These are phyloP conservation scores for Ostrea denselamellosa DNA, from an alignment of 1,140 invertebrate species.

Conservation along the genomic window DNA sequence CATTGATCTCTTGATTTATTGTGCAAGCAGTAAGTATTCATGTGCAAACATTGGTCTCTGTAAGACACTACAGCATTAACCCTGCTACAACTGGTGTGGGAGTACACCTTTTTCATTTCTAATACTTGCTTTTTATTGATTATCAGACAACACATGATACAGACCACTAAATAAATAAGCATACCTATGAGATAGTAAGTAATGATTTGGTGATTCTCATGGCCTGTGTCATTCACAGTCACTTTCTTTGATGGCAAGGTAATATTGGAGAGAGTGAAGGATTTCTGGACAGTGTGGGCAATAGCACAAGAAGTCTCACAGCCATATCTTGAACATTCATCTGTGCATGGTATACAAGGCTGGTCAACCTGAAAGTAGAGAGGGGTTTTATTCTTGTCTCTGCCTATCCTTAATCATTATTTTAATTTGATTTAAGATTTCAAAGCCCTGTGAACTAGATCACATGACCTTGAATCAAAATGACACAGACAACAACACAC, in stretches of 20 bases:
- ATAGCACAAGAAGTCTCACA: slow-evolving; percentile 35
- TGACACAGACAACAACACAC: no score
- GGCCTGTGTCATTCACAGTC: slow-evolving; percentile 24
- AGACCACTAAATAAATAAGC: neutral
- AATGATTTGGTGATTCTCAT: slow-evolving; percentile 31
- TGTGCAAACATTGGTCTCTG: no score
- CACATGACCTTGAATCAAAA: no score
- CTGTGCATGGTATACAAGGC: slow-evolving; percentile 49
- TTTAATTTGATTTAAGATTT: no score
- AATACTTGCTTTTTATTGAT: neutral
- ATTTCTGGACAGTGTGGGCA: slow-evolving; percentile 9
- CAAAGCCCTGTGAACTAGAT: no score
- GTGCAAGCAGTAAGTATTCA: no score
- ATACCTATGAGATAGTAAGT: slow-evolving; percentile 53
- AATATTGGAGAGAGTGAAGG: slow-evolving; percentile 39
- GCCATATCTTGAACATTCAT: slow-evolving; percentile 40
- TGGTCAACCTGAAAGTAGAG: slow-evolving; percentile 41
- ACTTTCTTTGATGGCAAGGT: slow-evolving; percentile 26
- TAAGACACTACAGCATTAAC: no score
- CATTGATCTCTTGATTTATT: no score
- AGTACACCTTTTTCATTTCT: no score
- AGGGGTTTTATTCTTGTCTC: no score
- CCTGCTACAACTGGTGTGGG: no score
- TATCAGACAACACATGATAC: neutral
- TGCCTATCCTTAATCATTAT: no score